Conservation (phyloP, 2,113 vertebrate genomes). For the Myotis lucifugus region DNA sequence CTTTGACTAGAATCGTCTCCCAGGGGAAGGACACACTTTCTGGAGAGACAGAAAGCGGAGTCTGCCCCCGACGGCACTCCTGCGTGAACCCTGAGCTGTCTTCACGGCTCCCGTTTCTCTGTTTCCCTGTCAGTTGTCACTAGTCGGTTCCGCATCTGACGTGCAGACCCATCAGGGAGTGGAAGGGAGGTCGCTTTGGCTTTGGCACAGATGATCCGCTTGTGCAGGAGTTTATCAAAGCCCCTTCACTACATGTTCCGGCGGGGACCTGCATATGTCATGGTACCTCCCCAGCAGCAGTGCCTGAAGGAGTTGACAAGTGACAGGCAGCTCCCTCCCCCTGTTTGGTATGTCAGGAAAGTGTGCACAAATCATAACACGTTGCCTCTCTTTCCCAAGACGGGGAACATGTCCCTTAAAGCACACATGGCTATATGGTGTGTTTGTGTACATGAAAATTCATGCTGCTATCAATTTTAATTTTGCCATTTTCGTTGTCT, state of each 20-base stretch:
- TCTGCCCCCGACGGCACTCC: slow-evolving; percentile 68
- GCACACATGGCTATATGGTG: slow-evolving; percentile 79
- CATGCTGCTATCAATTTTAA: slow-evolving; percentile 78
- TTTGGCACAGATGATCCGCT: slow-evolving; percentile 82
- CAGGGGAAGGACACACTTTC: slow-evolving; percentile 72
- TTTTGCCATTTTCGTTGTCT: slow-evolving; percentile 80
- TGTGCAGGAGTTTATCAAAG: slow-evolving; percentile 84
- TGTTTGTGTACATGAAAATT: slow-evolving; percentile 82
- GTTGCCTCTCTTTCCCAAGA: slow-evolving; percentile 81
- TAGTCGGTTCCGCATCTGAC: slow-evolving; percentile 86
- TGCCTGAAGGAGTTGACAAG: slow-evolving; percentile 85
- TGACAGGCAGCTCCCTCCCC: slow-evolving; percentile 76
- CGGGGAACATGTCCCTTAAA: slow-evolving; percentile 83
- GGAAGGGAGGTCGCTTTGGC: slow-evolving; percentile 83
- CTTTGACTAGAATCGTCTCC: slow-evolving; percentile 54
- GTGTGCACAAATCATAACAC: slow-evolving; percentile 85
- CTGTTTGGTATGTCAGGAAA: slow-evolving; percentile 85
- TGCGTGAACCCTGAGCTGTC: slow-evolving; percentile 78
- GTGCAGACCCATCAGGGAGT: slow-evolving; percentile 78
- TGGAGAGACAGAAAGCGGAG: slow-evolving; percentile 67
- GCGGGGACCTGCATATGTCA: slow-evolving; percentile 84
- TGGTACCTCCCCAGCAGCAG: slow-evolving; percentile 80
- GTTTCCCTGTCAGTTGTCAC: slow-evolving; percentile 87
- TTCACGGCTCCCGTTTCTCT: slow-evolving; percentile 83
- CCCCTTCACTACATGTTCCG: slow-evolving; percentile 81